phyloP scores from a whole-genome alignment of 2,888 invertebrate species.

The Stomorhina lunata region DNA sequence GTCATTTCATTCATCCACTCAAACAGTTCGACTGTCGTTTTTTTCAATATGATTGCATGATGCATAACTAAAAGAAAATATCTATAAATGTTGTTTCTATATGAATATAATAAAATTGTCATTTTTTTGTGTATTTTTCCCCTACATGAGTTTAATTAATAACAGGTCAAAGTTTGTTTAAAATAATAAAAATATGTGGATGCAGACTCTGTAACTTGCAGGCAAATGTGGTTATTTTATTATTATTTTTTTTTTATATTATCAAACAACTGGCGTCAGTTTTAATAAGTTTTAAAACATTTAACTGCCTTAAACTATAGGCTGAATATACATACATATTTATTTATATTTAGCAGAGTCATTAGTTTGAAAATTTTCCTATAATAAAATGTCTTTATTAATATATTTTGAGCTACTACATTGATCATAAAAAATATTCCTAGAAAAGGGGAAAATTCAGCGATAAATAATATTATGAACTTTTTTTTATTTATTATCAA shows the following conservation, averaged over 20 bases:
- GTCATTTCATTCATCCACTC: neutral
- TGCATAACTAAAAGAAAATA: constrained; percentile 1
- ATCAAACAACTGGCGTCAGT: constrained; percentile 61
- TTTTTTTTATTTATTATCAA: no score
- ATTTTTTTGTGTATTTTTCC: constrained; percentile 14
- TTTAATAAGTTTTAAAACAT: constrained; percentile 46
- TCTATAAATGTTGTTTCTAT: neutral
- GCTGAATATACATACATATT: neutral
- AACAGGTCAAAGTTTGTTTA: constrained; percentile 60
- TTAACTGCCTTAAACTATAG: constrained; percentile 2
- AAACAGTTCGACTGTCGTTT: neutral
- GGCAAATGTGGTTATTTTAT: neutral
- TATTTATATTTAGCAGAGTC: neutral
- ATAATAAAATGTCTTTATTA: neutral
- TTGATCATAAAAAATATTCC: no score
- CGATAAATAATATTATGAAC: no score
- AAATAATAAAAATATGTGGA: constrained; percentile 24
- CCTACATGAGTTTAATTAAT: constrained; percentile 57
- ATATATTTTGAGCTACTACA: neutral
- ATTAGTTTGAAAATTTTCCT: neutral
- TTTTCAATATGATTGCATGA: constrained; percentile 11
- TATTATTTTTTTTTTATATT: constrained; percentile 15
- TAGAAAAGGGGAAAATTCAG: neutral
- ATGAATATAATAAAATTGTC: constrained; percentile 27
- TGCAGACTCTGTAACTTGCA: neutral